These are phyloP conservation scores for Diarsia brunnea DNA, from an alignment of 2,888 invertebrate species.

Conservation along the genomic window DNA sequence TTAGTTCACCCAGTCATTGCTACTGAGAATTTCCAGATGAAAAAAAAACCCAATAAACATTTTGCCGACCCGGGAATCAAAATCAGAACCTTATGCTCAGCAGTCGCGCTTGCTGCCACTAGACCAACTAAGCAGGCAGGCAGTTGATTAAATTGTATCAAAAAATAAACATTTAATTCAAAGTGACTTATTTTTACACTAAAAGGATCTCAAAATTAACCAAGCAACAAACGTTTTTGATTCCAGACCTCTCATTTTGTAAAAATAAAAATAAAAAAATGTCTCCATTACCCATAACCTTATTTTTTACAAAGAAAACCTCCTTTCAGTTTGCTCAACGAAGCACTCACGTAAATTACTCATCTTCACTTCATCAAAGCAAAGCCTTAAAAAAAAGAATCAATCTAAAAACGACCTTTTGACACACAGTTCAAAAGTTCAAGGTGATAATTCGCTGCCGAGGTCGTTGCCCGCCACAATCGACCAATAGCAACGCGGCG, in stretches of 20 bases:
- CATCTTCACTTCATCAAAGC: slow-evolving; percentile 13
- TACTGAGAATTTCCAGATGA: too few species aligned
- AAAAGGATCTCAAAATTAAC: background rate
- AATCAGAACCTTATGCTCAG: too few species aligned
- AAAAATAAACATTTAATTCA: too few species aligned
- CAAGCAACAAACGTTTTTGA: background rate
- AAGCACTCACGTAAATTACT: slow-evolving; percentile 34
- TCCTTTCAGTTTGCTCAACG: slow-evolving; percentile 35
- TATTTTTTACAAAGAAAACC: slow-evolving; percentile 10
- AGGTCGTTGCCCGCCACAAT: slow-evolving; percentile 71
- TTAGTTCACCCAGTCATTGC: too few species aligned
- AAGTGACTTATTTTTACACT: too few species aligned
- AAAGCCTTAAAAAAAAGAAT: slow-evolving; percentile 35
- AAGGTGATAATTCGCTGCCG: slow-evolving; percentile 70
- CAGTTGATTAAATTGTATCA: too few species aligned
- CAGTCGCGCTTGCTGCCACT: too few species aligned
- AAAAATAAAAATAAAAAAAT: slow-evolving; percentile 13
- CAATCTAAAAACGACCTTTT: slow-evolving; percentile 56
- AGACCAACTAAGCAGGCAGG: too few species aligned
- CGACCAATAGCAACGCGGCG: slow-evolving; percentile 71
- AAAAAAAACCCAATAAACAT: too few species aligned
- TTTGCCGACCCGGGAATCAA: too few species aligned
- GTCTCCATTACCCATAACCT: slow-evolving; percentile 23
- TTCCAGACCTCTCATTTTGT: background rate
- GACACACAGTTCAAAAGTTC: slow-evolving; percentile 70